phyloP scores from a whole-genome alignment of 2,888 invertebrate species.

The Trichacis sp. region DNA sequence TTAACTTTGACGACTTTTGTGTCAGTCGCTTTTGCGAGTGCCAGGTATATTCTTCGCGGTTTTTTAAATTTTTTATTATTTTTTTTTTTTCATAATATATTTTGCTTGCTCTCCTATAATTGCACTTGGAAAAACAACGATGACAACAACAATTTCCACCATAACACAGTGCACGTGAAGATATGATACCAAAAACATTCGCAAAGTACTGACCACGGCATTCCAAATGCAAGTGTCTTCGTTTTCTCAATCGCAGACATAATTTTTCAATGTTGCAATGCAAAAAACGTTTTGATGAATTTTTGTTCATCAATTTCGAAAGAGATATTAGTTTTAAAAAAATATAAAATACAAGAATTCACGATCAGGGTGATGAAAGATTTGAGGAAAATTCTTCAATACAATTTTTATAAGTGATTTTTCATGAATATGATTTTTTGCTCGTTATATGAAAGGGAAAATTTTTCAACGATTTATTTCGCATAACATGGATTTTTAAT shows the following conservation, averaged over 20 bases:
- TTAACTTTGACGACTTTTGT: slow-evolving; percentile 19
- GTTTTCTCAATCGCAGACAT: slow-evolving; percentile 7
- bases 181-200: slow-evolving; percentile 52
- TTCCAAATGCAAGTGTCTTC: slow-evolving; percentile 36
- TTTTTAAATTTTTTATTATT: no score
- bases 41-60: slow-evolving; percentile 18
- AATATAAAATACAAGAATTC: no score
- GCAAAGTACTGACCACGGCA: slow-evolving; percentile 53
- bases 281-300: neutral
- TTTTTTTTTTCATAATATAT: slow-evolving; percentile 8
- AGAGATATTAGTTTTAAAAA: no score
- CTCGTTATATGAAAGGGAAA: no score
- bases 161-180: slow-evolving; percentile 46
- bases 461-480: no score
- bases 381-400: no score
- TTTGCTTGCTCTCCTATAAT: slow-evolving; percentile 31
- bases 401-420: no score
- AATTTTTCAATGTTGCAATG: neutral
- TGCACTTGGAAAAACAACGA: slow-evolving; percentile 27
- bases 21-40: slow-evolving; percentile 39
- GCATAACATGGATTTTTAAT: no score
- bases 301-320: no score
- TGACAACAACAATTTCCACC: slow-evolving; percentile 35
- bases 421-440: no score
- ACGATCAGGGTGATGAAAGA: no score